phyloP scores from a whole-genome alignment of 2,797 vertebrate genomes.

The Sebastes iracundus region DNA sequence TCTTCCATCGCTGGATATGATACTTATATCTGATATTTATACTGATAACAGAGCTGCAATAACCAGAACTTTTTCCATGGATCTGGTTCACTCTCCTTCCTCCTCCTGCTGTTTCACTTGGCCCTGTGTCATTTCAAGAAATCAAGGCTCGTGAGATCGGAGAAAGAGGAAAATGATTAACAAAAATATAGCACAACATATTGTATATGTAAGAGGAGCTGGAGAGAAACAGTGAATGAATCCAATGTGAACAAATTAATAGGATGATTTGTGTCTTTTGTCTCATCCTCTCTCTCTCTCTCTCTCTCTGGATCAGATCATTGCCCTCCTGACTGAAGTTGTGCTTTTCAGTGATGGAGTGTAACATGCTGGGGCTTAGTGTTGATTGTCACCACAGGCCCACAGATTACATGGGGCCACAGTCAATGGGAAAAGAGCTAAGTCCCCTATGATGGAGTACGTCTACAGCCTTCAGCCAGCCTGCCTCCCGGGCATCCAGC shows the following conservation, averaged over 20 bases:
- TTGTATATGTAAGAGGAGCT: not conserved
- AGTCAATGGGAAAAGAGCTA: conserved; percentile 32
- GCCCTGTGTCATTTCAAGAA: not conserved
- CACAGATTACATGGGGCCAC: conserved; percentile 30
- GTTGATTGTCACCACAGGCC: conserved; percentile 52
- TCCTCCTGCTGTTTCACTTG: not conserved
- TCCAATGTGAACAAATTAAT: not conserved
- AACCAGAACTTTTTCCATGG: not conserved
- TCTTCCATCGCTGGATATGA: too few relatives aligned
- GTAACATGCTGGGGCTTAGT: conserved; percentile 26
- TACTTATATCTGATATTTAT: not conserved
- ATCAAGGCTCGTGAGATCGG: not conserved
- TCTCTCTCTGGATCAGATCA: conserved; percentile 9
- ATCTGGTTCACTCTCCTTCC: not conserved
- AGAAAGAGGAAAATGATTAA: not conserved
- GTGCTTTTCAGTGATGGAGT: conserved; percentile 36
- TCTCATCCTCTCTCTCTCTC: not conserved
- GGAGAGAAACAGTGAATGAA: not conserved
- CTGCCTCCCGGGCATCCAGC: not conserved
- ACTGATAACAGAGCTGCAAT: not conserved
- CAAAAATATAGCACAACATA: not conserved
- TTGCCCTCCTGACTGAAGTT: conserved; percentile 20
- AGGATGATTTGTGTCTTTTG: not conserved
- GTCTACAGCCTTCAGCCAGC: conserved; percentile 23
- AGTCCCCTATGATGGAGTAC: conserved; percentile 26